A percentile compares a stretch with the other conserved stretches of the same genome.
phyloP scores from a whole-genome alignment of 2,797 vertebrate species.

The Gallinago stenura region DNA sequence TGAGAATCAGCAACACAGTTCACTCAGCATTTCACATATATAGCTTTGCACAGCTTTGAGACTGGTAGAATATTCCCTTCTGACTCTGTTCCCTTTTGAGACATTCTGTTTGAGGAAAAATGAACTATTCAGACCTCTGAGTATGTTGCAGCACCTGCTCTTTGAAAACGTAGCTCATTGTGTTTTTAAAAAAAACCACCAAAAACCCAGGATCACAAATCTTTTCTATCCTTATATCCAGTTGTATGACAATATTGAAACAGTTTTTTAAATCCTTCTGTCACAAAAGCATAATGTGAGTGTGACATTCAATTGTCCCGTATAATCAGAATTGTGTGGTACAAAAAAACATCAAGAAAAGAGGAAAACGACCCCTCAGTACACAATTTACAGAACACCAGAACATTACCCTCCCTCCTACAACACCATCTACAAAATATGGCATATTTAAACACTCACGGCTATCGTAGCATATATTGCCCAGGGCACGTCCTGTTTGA shows the following conservation, averaged over 20 bases:
- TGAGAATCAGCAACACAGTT: neutral
- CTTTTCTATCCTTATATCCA: neutral
- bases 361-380: neutral
- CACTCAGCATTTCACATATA: neutral
- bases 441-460: conserved; percentile 87
- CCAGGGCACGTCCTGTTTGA: conserved; percentile 96
- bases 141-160: neutral
- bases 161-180: neutral
- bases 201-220: neutral
- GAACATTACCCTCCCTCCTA: neutral
- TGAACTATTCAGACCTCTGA: neutral
- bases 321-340: neutral
- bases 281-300: neutral
- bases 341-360: neutral
- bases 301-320: neutral
- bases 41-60: neutral
- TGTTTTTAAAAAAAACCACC: neutral
- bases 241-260: neutral
- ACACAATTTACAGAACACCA: neutral
- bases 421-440: neutral
- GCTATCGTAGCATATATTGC: conserved; percentile 99
- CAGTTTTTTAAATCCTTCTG: neutral
- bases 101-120: neutral
- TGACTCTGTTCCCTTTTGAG: neutral
- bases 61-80: neutral